Conservation (phyloP, 2,797 vertebrate genomes). For the Myotis planiceps region DNA sequence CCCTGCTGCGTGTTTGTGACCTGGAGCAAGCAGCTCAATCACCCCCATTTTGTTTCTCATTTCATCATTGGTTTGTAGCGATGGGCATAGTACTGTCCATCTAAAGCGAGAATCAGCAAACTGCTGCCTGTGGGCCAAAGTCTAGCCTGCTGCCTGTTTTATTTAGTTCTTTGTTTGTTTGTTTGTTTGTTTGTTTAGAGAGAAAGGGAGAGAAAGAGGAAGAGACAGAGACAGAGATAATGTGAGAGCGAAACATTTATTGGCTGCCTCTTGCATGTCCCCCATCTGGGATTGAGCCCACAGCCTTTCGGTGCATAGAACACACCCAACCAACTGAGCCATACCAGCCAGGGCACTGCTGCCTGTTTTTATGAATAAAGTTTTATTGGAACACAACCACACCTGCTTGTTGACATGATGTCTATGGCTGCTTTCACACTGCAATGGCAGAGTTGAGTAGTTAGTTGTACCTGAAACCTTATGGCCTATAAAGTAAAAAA, state of each 20-base stretch:
- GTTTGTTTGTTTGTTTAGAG: background rate
- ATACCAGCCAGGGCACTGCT: background rate
- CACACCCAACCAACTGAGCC: background rate
- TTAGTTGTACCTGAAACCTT: background rate
- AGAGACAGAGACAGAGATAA: background rate
- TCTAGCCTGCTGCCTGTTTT: background rate
- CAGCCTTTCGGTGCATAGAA: background rate
- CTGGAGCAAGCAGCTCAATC: background rate
- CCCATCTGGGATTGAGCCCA: background rate
- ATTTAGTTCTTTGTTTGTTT: background rate
- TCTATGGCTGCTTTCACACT: background rate
- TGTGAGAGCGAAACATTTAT: background rate
- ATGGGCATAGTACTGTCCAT: background rate
- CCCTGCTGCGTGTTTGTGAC: background rate
- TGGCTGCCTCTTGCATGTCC: background rate
- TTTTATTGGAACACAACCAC: background rate
- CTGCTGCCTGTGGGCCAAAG: background rate
- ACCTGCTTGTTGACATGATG: background rate
- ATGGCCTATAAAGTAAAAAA: background rate
- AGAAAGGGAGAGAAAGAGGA: background rate
- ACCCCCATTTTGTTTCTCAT: background rate
- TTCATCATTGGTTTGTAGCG: background rate
- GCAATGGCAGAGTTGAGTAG: background rate
- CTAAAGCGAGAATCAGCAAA: background rate
- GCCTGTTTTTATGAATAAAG: background rate